phyloP scores from a whole-genome alignment of 1,140 invertebrate species.

The Tetraneura akinire region DNA sequence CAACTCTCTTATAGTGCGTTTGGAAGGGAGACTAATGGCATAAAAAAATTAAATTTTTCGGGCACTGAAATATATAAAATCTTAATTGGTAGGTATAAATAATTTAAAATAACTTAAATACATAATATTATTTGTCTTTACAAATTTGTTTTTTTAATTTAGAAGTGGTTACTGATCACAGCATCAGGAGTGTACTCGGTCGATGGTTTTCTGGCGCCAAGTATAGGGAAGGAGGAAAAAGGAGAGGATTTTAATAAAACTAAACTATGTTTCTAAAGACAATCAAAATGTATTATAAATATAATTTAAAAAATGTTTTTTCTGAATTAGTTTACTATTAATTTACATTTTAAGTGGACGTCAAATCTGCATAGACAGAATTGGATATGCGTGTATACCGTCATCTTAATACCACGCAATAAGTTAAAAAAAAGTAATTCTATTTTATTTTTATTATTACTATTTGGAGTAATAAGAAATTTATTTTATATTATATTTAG shows the following conservation, averaged over 20 bases:
- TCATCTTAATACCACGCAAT: too few relatives aligned
- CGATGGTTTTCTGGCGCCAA: constrained; percentile 25
- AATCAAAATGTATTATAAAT: constrained; percentile 8
- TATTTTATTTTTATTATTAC: too few relatives aligned
- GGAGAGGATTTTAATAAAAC: background rate
- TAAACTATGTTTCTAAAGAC: background rate
- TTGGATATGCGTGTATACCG: too few relatives aligned
- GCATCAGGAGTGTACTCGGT: background rate
- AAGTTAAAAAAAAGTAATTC: too few relatives aligned
- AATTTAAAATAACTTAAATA: background rate
- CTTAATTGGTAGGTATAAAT: constrained; percentile 26
- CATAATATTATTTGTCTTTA: constrained; percentile 1
- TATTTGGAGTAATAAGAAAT: too few relatives aligned
- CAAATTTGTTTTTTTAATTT: constrained; percentile 16
- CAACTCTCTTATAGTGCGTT: background rate
- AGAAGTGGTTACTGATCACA: background rate
- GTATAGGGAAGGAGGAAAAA: background rate
- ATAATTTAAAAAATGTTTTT: too few relatives aligned
- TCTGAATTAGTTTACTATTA: too few relatives aligned
- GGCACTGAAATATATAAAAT: background rate
- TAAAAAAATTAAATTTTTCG: background rate
- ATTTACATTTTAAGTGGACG: too few relatives aligned
- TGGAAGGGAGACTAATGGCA: background rate
- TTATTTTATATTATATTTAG: too few relatives aligned
- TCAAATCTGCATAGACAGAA: too few relatives aligned